Conservation (phyloP, 1,140 invertebrate species). For the Paramacrobiotus metropolitanus region DNA sequence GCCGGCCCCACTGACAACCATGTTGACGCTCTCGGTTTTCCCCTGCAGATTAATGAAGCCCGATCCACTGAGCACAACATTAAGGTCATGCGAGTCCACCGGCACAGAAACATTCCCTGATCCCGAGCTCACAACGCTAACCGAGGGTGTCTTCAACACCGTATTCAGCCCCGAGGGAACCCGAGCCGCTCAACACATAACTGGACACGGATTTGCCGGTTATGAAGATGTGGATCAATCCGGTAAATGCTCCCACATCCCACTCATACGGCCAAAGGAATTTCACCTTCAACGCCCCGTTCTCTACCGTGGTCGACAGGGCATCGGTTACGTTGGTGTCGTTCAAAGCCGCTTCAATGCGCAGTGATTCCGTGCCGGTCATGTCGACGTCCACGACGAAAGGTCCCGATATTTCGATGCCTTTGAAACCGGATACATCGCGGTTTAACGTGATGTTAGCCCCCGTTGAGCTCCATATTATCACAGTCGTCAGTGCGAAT, state of each 20-base stretch:
- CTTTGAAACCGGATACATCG: not conserved
- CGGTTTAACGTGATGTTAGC: not conserved
- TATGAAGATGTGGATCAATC: not conserved
- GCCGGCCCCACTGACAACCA: not conserved
- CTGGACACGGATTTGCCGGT: not conserved
- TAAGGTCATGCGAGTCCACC: not conserved
- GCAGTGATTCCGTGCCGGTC: not conserved
- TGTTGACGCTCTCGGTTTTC: not conserved
- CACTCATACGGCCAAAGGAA: not conserved
- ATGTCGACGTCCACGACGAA: not conserved
- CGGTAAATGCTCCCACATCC: not conserved
- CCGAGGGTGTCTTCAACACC: not conserved
- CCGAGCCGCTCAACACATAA: not conserved
- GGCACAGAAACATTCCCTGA: not conserved
- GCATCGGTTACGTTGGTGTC: not conserved
- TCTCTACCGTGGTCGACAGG: not conserved
- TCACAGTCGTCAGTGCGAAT: too few relatives aligned
- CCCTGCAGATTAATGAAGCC: not conserved
- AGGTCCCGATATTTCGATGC: not conserved
- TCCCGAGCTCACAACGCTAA: not conserved
- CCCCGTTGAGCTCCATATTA: too few relatives aligned
- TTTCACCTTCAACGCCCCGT: not conserved
- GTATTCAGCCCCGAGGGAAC: not conserved
- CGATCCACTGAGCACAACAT: not conserved
- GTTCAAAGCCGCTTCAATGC: not conserved